phyloP scores from a whole-genome alignment of 1,140 invertebrate genomes.

The Zaprionus africanus region DNA sequence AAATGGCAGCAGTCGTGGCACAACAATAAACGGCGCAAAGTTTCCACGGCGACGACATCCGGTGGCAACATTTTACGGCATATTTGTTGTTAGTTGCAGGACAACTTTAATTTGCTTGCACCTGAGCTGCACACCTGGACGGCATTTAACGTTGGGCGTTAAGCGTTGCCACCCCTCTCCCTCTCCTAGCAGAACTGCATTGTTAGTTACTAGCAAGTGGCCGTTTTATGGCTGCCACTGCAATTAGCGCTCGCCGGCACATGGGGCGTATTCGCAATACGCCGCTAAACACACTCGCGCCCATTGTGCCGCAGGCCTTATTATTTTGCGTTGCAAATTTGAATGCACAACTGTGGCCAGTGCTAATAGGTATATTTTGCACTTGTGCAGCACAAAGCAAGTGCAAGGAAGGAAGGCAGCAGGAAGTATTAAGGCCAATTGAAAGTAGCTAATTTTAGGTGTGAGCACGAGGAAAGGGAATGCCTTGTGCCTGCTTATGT shows the following conservation, averaged over 20 bases:
- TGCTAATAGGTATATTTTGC: slow-evolving; percentile 1
- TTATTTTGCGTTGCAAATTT: slow-evolving; percentile 15
- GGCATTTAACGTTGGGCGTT: slow-evolving; percentile 2
- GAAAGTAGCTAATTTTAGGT: background rate
- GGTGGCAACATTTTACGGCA: slow-evolving; percentile 68
- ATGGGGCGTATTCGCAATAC: slow-evolving; percentile 62
- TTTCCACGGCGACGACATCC: slow-evolving; percentile 61
- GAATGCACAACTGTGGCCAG: slow-evolving; percentile 14
- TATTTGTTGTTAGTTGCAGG: slow-evolving; percentile 61
- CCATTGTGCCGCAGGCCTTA: slow-evolving; percentile 8
- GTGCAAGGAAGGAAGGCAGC: background rate
- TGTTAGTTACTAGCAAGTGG: slow-evolving; percentile 45
- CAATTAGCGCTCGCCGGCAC: slow-evolving; percentile 55
- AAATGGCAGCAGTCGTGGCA: slow-evolving; percentile 69
- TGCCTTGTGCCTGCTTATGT: background rate
- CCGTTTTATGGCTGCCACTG: slow-evolving; percentile 49
- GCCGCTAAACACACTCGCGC: background rate
- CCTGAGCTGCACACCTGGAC: slow-evolving; percentile 20
- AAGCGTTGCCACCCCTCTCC: slow-evolving; percentile 28
- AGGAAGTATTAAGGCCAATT: background rate
- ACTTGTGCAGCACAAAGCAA: background rate
- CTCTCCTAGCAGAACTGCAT: slow-evolving; percentile 29
- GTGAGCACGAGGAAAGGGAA: background rate
- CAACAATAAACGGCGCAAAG: slow-evolving; percentile 72
- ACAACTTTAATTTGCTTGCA: slow-evolving; percentile 73